These are phyloP conservation scores for Whitmania pigra DNA, from an alignment of 1,140 invertebrate species.

Conservation along the genomic window DNA sequence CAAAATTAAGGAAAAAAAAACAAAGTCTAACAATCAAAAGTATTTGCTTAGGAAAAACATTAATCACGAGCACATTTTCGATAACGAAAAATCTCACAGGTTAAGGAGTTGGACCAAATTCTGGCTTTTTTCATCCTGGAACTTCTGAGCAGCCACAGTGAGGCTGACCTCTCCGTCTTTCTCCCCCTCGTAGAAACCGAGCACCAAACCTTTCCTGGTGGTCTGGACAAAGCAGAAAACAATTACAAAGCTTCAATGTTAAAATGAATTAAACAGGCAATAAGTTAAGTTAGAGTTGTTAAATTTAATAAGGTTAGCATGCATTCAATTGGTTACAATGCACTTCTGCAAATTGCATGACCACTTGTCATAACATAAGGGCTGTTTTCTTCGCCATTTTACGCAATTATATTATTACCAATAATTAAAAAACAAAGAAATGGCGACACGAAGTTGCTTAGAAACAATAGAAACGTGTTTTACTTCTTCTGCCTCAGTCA, in stretches of 20 bases:
- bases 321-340: background rate
- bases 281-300: too few relatives aligned
- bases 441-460: too few relatives aligned
- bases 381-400: too few relatives aligned
- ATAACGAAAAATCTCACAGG: constrained; percentile 44
- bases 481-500: too few relatives aligned
- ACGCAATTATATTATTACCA: too few relatives aligned
- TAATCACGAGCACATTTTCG: background rate
- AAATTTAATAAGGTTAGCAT: background rate
- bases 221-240: constrained; percentile 29
- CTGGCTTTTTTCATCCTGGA: constrained; percentile 43
- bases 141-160: constrained; percentile 45
- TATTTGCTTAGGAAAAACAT: background rate
- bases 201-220: constrained; percentile 45
- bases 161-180: constrained; percentile 38
- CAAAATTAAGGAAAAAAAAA: background rate
- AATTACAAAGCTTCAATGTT: background rate
- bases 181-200: constrained; percentile 46
- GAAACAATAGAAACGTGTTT: too few relatives aligned
- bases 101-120: constrained; percentile 45
- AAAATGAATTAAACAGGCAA: background rate
- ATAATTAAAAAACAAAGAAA: too few relatives aligned
- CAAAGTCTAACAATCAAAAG: background rate
- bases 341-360: background rate
- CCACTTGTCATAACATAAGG: background rate